A percentile compares a stretch with the other conserved stretches of the same genome.
Evolutionary conservation across 2,113 vertebrate genomes (phyloP).

Genomic region (zebrafish (Danio rerio)): GRCz12tu NC_133185.1:30985501-30986000

Average conservation of each 20-base stretch:
- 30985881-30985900: no score
- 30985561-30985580: conserved; percentile 95
- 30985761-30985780: no score
- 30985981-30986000: no score
- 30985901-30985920: no score
- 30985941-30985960: no score
- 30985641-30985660: conserved; percentile 88
- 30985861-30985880: no score
- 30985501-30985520: conserved; percentile 90
- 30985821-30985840: no score
- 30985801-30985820: no score
- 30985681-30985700: conserved; percentile 82
- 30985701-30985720: conserved; percentile 87
- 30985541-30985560: conserved; percentile 92
- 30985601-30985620: conserved; percentile 86
- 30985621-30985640: conserved; percentile 85
- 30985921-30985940: no score
- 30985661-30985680: conserved; percentile 92
- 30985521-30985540: conserved; percentile 84
- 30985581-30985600: conserved; percentile 85
- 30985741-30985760: neutral
- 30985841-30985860: no score
- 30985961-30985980: no score
- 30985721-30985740: conserved; percentile 90
- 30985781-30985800: no score